Conservation (phyloP, 2,888 invertebrate genomes). For the Caenorhabditis zanzibari region DNA sequence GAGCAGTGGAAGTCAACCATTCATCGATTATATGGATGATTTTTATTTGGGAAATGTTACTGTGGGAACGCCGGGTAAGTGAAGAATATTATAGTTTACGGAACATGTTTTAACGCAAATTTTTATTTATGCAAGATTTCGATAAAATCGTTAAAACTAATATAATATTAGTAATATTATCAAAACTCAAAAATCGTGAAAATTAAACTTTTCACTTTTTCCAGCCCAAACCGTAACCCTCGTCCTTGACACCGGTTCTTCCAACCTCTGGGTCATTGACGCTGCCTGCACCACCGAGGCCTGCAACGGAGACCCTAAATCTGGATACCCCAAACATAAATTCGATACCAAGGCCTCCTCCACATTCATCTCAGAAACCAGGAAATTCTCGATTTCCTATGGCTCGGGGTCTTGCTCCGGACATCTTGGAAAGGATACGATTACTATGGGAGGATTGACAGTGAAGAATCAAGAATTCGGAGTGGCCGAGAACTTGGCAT, state of each 20-base stretch:
- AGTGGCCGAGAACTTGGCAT: constrained; percentile 67
- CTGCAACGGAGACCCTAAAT: constrained; percentile 71
- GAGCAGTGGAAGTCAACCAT: neutral
- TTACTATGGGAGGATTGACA: no score
- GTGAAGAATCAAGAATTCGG: constrained; percentile 71
- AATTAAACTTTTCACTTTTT: no score
- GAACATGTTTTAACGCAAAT: no score
- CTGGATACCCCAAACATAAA: constrained; percentile 69
- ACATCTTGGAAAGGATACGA: constrained; percentile 68
- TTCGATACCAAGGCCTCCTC: constrained; percentile 56
- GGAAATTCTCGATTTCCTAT: constrained; percentile 55
- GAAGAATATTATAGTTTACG: no score
- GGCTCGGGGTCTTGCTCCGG: constrained; percentile 75
- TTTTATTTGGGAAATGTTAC: neutral
- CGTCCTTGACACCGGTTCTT: constrained; percentile 64
- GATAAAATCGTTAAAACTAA: no score
- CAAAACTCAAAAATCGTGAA: no score
- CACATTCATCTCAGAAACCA: neutral
- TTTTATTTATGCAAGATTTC: no score
- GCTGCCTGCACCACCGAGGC: constrained; percentile 56
- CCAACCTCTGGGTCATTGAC: constrained; percentile 74
- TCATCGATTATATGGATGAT: neutral
- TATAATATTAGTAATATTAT: no score
- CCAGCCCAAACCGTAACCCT: constrained; percentile 64
- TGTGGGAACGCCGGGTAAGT: neutral